phyloP scores from a whole-genome alignment of 1,140 invertebrate species.

The Ericerus pela region DNA sequence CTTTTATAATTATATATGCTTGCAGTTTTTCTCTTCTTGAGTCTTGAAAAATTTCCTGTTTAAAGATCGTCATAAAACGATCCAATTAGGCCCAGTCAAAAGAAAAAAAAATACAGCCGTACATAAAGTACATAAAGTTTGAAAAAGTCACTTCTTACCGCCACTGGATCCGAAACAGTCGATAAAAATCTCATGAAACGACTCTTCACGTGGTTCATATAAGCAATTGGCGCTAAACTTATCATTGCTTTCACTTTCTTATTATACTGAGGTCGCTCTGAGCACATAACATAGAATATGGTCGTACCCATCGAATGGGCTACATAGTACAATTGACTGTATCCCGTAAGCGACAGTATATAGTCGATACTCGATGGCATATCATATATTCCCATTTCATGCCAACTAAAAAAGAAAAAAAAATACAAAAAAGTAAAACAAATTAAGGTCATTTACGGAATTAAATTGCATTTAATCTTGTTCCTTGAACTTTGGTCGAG shows the following conservation, averaged over 20 bases:
- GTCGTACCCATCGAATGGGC: conserved; percentile 47
- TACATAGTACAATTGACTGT: conserved; percentile 36
- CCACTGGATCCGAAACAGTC: conserved; percentile 38
- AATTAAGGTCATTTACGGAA: too few relatives aligned
- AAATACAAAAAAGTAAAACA: too few relatives aligned
- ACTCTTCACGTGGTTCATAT: conserved; percentile 23
- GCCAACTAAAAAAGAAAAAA: conserved; percentile 31
- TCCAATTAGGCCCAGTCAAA: too few relatives aligned
- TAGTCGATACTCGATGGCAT: conserved; percentile 44
- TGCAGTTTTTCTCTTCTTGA: too few relatives aligned
- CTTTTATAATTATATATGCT: too few relatives aligned
- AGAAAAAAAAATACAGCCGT: too few relatives aligned
- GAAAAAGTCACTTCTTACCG: conserved; percentile 30
- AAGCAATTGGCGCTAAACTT: conserved; percentile 36
- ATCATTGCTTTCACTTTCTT: conserved; percentile 32
- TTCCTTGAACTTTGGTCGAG: too few relatives aligned
- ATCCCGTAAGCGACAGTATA: conserved; percentile 37
- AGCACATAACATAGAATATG: conserved; percentile 35
- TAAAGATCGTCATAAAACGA: too few relatives aligned
- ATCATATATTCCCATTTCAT: conserved; percentile 49
- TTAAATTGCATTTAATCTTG: too few relatives aligned
- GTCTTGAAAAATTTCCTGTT: too few relatives aligned
- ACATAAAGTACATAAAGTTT: too few relatives aligned
- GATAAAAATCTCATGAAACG: conserved; percentile 37
- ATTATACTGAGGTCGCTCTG: conserved; percentile 38